These are phyloP conservation scores for Leptinotarsa lineolata DNA, from an alignment of 1,140 invertebrate genomes.

Conservation along the genomic window DNA sequence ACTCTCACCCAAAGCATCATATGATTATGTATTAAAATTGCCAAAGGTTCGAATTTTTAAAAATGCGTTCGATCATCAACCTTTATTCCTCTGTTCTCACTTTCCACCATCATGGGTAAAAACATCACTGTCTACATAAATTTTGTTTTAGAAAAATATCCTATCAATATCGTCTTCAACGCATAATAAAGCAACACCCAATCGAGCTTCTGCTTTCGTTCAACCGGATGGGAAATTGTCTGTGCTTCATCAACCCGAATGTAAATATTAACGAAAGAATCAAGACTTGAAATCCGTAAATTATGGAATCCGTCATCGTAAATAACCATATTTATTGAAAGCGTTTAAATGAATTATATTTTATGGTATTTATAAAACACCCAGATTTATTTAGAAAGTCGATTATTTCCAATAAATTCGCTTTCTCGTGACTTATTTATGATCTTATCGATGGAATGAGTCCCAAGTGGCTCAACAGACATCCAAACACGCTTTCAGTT, in stretches of 20 bases:
- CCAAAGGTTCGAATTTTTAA: no score
- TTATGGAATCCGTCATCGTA: slow-evolving; percentile 48
- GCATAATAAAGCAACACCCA: no score
- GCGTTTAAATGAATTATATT: slow-evolving; percentile 49
- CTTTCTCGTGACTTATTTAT: slow-evolving; percentile 44
- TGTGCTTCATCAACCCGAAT: slow-evolving; percentile 37
- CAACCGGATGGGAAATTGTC: slow-evolving; percentile 25
- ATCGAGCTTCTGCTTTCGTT: not conserved
- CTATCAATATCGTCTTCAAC: no score
- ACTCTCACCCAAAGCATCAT: no score
- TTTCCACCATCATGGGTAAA: no score
- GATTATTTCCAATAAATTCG: slow-evolving; percentile 46
- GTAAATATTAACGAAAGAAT: slow-evolving; percentile 32
- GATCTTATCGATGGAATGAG: slow-evolving; percentile 43
- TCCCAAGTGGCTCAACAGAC: slow-evolving; percentile 38
- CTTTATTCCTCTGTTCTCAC: no score
- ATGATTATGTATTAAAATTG: no score
- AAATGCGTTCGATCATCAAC: no score
- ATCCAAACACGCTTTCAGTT: slow-evolving; percentile 36
- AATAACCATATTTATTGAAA: slow-evolving; percentile 48
- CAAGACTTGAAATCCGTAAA: slow-evolving; percentile 39
- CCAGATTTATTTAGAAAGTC: slow-evolving; percentile 48
- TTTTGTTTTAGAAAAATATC: no score
- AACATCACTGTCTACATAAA: no score
- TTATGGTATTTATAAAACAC: slow-evolving; percentile 47